Evolutionary conservation across 2,888 invertebrate genomes (phyloP), one percentile per base, ranked within the genome.

Genomic region (Nomada fucata): DNA sequence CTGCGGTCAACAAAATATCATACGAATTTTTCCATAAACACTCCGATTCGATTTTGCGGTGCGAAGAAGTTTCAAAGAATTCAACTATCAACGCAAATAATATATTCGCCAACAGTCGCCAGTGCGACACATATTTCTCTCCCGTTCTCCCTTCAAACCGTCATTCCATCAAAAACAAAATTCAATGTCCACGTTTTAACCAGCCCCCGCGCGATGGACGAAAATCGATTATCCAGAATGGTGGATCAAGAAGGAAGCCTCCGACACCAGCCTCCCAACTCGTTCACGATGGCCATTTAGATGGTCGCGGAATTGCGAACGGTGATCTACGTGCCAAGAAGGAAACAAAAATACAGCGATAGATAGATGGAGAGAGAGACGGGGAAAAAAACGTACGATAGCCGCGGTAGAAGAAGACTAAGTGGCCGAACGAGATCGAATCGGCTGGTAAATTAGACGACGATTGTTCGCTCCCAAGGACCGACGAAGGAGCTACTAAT

Each of bases 401-500:
- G 64, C 18, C 36, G 68, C 50, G 55, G 42, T 20, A 13, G 77
- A 63, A 72, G 68, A 80, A 82, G 67, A 80, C 76, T 74, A 73
- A 84, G 65, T 83, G 79, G 76, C 64, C 67, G 69, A 78, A 81
- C 63, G 67, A 76, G 82, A 89, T 88, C 72, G 83, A 85, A 77
- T 83, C 80, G 81, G 83, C 76, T 79, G 76, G 75, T 82, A 87
- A 90, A 90, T 90, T 85, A 88, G 86, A 86, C 70, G 85, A 81
- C 85, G 84, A 88, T 90, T 90, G 89, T 90, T 79, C 88, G 80
- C 73, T 65, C 57, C 75, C 60, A 73, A 85, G 85, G 74, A 83
- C 71, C 75, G 70, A 11, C 82, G 78, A 82, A 80, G 77, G 11
- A 15, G 87, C 82, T 83, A 88, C 90, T 91, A 92, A 92, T 91